phyloP scores from a whole-genome alignment of 2,797 vertebrate genomes.

The Podarcis siculus region DNA sequence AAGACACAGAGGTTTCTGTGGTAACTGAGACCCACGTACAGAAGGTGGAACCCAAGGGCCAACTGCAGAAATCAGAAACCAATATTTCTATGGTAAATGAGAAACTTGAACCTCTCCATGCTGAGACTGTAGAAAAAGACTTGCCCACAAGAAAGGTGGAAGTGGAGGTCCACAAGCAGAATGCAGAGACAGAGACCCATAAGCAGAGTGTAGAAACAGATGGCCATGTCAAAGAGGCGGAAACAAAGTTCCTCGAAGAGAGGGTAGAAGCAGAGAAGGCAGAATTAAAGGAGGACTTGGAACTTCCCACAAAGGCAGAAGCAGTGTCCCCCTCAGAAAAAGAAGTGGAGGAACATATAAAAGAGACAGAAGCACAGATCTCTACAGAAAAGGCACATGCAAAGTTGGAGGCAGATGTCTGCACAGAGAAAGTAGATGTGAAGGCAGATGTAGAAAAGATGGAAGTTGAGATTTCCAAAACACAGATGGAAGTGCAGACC shows the following conservation, averaged over 20 bases:
- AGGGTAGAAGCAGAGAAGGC: background rate
- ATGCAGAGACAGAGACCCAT: background rate
- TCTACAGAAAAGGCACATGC: background rate
- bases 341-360: background rate
- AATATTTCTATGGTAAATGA: background rate
- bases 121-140: constrained; percentile 7
- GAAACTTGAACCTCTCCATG: background rate
- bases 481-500: background rate
- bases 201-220: background rate
- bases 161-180: background rate
- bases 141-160: background rate
- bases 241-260: background rate
- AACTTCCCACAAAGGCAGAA: background rate
- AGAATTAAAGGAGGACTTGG: background rate
- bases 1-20: background rate
- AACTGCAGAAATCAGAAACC: background rate
- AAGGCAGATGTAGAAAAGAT: background rate
- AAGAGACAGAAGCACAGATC: background rate
- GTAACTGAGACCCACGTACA: background rate
- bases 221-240: background rate
- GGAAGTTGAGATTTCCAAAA: background rate
- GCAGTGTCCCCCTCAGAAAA: background rate
- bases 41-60: background rate
- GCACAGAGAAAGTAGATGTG: background rate
- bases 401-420: background rate